Conservation (phyloP, 2,113 vertebrate genomes). For the Alaudala cheleensis region DNA sequence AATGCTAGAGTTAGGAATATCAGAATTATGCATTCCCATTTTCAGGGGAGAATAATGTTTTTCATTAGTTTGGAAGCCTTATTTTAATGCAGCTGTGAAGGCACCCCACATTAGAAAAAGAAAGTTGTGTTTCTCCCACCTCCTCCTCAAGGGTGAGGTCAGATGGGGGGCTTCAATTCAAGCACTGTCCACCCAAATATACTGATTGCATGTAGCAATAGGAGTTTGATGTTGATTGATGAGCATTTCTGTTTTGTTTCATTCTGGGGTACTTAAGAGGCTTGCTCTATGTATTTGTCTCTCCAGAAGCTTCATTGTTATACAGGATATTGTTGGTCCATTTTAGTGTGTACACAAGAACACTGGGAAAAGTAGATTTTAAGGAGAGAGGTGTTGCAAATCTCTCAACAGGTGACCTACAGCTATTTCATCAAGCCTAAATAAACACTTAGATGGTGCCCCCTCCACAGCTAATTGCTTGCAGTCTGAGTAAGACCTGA, state of each 20-base stretch:
- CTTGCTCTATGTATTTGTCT: neutral
- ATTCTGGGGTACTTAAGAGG: neutral
- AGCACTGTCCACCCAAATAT: fast-evolving
- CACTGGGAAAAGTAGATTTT: neutral
- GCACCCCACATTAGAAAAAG: fast-evolving
- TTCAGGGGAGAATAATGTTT: neutral
- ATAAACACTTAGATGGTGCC: neutral
- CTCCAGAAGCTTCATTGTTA: no score
- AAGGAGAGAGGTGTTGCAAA: neutral
- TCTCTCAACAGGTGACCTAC: neutral
- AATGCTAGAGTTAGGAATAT: neutral
- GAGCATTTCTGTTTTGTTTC: neutral
- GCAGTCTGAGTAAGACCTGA: neutral
- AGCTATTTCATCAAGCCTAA: neutral
- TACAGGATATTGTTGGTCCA: neutral
- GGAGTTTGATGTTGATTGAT: neutral
- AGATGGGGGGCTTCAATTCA: neutral
- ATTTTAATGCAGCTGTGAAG: neutral
- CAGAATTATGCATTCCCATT: neutral
- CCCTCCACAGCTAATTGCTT: neutral
- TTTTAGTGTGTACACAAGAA: neutral
- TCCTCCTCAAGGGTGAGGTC: no score
- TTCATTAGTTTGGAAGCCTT: neutral
- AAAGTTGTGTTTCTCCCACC: neutral
- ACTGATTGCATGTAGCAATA: neutral